Base-by-base conservation (phyloP, 2,797 vertebrate species). In the Acipenser ruthenus region DNA sequence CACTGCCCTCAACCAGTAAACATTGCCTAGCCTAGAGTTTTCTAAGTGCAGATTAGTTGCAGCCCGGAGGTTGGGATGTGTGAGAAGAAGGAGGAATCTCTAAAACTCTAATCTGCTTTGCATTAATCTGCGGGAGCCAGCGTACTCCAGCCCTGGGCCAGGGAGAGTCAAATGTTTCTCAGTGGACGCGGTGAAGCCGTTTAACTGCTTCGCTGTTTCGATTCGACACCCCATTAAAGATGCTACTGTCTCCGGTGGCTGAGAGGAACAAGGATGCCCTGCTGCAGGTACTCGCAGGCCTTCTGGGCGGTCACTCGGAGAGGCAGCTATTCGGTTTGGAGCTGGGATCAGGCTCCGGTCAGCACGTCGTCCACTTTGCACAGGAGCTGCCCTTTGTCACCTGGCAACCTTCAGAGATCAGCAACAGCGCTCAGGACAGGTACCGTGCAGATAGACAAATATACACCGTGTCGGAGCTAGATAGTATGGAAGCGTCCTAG, bases 201-300 rank as follows among this genome's bases (percentile, higher is more conserved):
- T n/a, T 50, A 10, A 10, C 13, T 10, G 50, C 8, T 49, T 8
- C 1, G n/a, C 37, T 7, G 3, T 50, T 37, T 37, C 37, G 37
- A 37, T 5, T 37, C 6, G 3, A 49, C 6, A 7, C 2, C 6
- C 9, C 67, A 79, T 81, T 72, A 49, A 68, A 71, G 68, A 89
- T 90, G 88, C 77, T 90, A 76, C 67, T 90, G 69, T 89, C 85
- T 65, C 87, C 87, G 48, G 78, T 77, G 66, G 87, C 86, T 6
- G 88, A 89, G 74, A 83, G 80, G 65, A 90, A 87, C 77, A 86
- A 86, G 82, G 77, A 37, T 37, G 37, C 5, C 3, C 37, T 37
- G 37, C 4, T 37, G 37, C 37, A 37, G 37, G 37, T 37, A 37
- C 37, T 37, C 3, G 37, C 37, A 65, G 83, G 83, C 6, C 75